Evolutionary conservation across 1,140 invertebrate genomes (phyloP).

Genomic region (Zaprionus nigranus): DNA sequence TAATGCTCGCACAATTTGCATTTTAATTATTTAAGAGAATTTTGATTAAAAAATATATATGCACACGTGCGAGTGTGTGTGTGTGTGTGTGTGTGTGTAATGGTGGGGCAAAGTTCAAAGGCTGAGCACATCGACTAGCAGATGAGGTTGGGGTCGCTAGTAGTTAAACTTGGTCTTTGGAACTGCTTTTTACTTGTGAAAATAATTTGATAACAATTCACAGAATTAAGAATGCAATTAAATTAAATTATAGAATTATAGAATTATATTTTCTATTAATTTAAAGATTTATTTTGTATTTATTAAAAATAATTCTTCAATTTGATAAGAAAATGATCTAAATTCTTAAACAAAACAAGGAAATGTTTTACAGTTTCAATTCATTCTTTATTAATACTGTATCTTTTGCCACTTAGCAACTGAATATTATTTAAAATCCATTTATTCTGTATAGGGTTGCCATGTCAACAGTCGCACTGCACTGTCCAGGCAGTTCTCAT

Average conservation of each 20-base stretch:
- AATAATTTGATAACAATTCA: too few species aligned
- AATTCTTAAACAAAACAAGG: too few species aligned
- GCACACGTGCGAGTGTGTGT: conserved; percentile 10
- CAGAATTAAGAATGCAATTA: too few species aligned
- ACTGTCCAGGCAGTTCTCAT: conserved; percentile 24
- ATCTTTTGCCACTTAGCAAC: neutral
- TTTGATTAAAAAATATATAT: conserved; percentile 82
- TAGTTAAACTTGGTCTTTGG: neutral
- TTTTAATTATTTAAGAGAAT: conserved; percentile 84
- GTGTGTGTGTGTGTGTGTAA: neutral
- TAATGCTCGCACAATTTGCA: conserved; percentile 81
- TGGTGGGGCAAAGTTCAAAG: neutral
- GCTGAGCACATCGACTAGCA: conserved; percentile 16
- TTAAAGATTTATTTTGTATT: neutral
- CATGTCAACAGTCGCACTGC: neutral
- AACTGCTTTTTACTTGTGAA: too few species aligned
- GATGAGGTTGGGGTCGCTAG: neutral
- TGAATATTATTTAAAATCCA: neutral
- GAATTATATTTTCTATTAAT: too few species aligned
- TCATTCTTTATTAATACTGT: neutral
- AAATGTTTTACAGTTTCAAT: neutral
- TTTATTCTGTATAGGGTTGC: neutral
- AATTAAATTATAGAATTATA: too few species aligned
- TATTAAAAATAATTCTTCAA: neutral
- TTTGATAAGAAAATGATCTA: too few species aligned